phyloP scores from a whole-genome alignment of 1,140 invertebrate species.

The Euura lappo region DNA sequence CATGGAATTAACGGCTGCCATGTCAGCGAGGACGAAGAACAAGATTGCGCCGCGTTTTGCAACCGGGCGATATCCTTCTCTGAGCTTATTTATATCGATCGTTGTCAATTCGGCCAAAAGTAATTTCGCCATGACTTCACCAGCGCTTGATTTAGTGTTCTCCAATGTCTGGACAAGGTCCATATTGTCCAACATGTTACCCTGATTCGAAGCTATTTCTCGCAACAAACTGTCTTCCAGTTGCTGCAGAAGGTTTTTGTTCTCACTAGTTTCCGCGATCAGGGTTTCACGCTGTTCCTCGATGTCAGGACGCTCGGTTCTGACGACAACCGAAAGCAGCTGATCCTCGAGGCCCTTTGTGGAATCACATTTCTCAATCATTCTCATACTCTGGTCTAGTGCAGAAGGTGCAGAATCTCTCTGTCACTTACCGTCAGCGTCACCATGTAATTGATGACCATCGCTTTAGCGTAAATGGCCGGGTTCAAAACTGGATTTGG shows the following conservation, averaged over 20 bases:
- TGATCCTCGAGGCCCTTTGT: conserved; percentile 85
- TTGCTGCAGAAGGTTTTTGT: conserved; percentile 81
- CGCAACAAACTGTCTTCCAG: conserved; percentile 83
- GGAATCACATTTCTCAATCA: not conserved
- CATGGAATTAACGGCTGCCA: conserved; percentile 86
- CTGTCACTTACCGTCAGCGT: conserved; percentile 70
- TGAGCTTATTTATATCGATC: conserved; percentile 78
- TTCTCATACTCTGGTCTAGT: not conserved
- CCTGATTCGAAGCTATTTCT: conserved; percentile 81
- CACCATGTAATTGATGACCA: conserved; percentile 91
- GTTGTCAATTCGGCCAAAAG: conserved; percentile 75
- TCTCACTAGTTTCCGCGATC: conserved; percentile 84
- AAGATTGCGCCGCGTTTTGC: conserved; percentile 85
- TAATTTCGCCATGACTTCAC: conserved; percentile 78
- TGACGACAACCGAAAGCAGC: conserved; percentile 84
- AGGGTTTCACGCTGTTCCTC: conserved; percentile 85
- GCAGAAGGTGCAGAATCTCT: conserved; percentile 1
- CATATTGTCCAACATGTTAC: conserved; percentile 90
- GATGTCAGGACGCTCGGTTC: conserved; percentile 81
- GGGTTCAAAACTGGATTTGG: conserved; percentile 86
- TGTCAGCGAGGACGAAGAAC: conserved; percentile 88
- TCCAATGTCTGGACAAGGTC: conserved; percentile 87
- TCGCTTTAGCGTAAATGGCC: conserved; percentile 81
- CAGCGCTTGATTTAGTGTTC: conserved; percentile 84
- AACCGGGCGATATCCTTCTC: conserved; percentile 82